Conservation (phyloP, 2,797 vertebrate species). For the Molossus alvarezi region DNA sequence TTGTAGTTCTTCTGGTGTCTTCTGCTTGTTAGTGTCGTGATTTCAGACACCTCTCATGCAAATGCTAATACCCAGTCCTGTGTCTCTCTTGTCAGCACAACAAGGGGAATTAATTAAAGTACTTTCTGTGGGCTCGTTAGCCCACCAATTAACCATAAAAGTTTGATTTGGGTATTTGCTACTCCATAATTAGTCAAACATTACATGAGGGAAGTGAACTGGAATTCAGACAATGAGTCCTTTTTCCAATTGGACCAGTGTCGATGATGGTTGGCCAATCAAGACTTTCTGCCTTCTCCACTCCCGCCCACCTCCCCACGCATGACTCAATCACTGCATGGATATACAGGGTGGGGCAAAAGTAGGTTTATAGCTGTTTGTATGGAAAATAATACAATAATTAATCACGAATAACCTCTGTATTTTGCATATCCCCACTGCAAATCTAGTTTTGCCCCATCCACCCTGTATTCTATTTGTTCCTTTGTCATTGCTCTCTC, state of each 20-base stretch:
- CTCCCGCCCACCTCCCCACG: not conserved
- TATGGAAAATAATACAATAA: not conserved
- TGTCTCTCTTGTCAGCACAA: slow-evolving; percentile 57
- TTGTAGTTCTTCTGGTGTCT: not conserved
- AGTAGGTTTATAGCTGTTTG: not conserved
- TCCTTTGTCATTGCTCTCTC: not conserved
- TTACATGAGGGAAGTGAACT: not conserved
- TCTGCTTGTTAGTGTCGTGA: not conserved
- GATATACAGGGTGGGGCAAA: not conserved
- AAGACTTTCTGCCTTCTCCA: not conserved
- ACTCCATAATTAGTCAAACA: slow-evolving; percentile 72
- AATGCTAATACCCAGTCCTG: not conserved
- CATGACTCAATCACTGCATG: not conserved
- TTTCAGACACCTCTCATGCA: not conserved
- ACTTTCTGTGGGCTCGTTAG: slow-evolving; percentile 69
- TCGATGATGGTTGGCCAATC: not conserved
- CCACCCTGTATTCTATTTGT: not conserved
- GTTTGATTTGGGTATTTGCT: slow-evolving; percentile 66
- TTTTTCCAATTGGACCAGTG: not conserved
- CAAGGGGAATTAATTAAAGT: slow-evolving; percentile 74
- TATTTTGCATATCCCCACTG: not conserved
- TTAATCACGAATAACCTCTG: not conserved
- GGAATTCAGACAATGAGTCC: not conserved
- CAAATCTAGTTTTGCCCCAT: not conserved
- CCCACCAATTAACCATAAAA: slow-evolving; percentile 80